These are phyloP conservation scores for Spilarctia lutea DNA, from an alignment of 2,888 invertebrate genomes.

Conservation along the genomic window DNA sequence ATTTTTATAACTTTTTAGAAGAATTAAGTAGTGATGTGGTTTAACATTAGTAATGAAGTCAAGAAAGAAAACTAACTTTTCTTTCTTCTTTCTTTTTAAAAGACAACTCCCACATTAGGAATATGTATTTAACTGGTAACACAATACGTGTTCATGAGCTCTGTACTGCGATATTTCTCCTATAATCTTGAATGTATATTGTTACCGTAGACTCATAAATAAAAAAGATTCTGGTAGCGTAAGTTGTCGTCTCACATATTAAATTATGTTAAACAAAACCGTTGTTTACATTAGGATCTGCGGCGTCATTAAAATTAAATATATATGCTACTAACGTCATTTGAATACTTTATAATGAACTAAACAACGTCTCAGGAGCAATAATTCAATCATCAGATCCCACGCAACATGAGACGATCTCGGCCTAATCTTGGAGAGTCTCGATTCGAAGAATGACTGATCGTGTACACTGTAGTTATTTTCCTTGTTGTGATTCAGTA, in stretches of 20 bases:
- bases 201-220: neutral
- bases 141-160: neutral
- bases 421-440: constrained; percentile 28
- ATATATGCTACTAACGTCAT: neutral
- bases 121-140: neutral
- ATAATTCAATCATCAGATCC: constrained; percentile 38
- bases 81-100: too few relatives aligned
- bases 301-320: constrained; percentile 1
- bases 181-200: too few relatives aligned
- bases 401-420: constrained; percentile 33
- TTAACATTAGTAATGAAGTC: too few relatives aligned
- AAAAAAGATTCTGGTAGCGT: neutral
- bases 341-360: constrained; percentile 4
- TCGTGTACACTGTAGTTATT: constrained; percentile 20
- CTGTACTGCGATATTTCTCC: too few relatives aligned
- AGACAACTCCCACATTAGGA: too few relatives aligned
- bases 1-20: too few relatives aligned
- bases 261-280: neutral
- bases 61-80: too few relatives aligned
- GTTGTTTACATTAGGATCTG: neutral
- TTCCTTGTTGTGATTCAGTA: constrained; percentile 40
- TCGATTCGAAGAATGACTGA: constrained; percentile 37
- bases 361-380: constrained; percentile 10
- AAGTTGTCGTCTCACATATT: neutral
- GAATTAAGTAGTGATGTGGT: too few relatives aligned